Evolutionary conservation across 2,113 vertebrate genomes (phyloP).

Genomic region (cattle (Bos taurus)): DNA sequence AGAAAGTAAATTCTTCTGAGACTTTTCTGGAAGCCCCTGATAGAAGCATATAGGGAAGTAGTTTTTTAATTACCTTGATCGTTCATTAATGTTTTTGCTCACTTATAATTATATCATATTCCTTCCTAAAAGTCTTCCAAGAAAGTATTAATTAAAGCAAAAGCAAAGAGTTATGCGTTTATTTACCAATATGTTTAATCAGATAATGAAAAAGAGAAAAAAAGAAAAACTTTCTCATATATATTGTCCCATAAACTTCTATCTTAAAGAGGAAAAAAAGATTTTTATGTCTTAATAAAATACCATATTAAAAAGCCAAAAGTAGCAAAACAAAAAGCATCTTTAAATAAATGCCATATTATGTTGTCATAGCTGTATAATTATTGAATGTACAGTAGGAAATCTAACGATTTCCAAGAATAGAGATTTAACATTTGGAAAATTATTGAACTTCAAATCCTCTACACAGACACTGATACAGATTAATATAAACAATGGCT

Average conservation of each 20-base stretch:
- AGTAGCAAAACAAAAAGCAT: background rate
- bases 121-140: conserved; percentile 39
- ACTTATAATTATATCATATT: conserved; percentile 35
- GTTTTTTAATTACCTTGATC: conserved; percentile 28
- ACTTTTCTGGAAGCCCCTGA: conserved; percentile 63
- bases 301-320: background rate
- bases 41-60: conserved; percentile 34
- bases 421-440: background rate
- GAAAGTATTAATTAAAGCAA: conserved; percentile 25
- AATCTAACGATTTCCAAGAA: background rate
- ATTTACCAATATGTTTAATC: background rate
- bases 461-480: background rate
- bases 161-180: background rate
- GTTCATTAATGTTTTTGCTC: conserved; percentile 63
- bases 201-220: background rate
- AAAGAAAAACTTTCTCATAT: background rate
- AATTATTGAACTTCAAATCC: background rate
- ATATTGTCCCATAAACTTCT: background rate
- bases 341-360: background rate
- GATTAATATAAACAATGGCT: background rate
- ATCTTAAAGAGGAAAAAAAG: background rate
- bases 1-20: conserved; percentile 66
- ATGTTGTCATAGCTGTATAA: background rate
- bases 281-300: background rate
- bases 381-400: conserved; percentile 11